Evolutionary conservation across 2,797 vertebrate genomes (phyloP).

Genomic region (Poeciliopsis infans): DNA sequence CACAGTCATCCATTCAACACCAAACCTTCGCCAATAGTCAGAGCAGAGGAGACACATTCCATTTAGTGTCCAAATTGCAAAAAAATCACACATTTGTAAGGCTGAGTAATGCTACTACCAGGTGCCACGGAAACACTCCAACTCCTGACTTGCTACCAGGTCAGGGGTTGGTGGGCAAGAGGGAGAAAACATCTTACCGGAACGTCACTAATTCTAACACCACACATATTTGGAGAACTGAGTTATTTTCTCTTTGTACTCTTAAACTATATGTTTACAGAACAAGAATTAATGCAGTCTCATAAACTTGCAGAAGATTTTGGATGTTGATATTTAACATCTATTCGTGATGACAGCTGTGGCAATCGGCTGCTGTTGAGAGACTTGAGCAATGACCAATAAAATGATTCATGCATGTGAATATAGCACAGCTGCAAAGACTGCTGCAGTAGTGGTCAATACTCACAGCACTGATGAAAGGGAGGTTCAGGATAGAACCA

Average conservation of each 20-base stretch:
- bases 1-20: too few species aligned
- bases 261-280: background rate
- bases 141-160: too few species aligned
- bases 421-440: constrained; percentile 29
- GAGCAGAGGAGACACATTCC: too few species aligned
- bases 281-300: background rate
- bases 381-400: background rate
- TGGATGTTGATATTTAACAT: background rate
- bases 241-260: background rate
- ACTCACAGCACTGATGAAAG: constrained; percentile 96
- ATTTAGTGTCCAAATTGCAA: too few species aligned
- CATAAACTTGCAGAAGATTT: background rate
- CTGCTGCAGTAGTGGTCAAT: background rate
- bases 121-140: too few species aligned
- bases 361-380: background rate
- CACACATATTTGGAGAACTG: background rate
- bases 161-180: too few species aligned
- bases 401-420: constrained; percentile 20
- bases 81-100: too few species aligned
- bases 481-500: constrained; percentile 93
- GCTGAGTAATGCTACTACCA: too few species aligned
- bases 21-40: too few species aligned
- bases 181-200: background rate
- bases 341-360: constrained; percentile 1
- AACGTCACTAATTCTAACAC: background rate